Percentiles rank a stretch among this genome's conserved stretches.
Conservation (phyloP, 2,888 invertebrate species). For the Drosophila merina region DNA sequence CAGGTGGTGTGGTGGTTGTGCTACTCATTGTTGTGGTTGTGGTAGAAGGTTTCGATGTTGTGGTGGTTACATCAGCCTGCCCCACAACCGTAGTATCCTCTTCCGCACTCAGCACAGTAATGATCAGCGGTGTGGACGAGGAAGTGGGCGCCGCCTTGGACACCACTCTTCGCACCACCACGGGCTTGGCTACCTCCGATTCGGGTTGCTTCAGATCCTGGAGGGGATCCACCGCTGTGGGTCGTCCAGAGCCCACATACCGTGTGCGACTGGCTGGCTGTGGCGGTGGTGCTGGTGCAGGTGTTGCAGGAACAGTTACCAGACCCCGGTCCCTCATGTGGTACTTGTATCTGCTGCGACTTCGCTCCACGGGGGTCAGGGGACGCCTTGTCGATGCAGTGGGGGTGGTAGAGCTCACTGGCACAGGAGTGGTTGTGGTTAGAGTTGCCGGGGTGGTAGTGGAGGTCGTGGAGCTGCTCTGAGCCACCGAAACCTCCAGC, state of each 20-base stretch:
- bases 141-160: conserved; percentile 35
- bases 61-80: conserved; percentile 30
- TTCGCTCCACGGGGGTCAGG: conserved; percentile 72
- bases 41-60: conserved; percentile 25
- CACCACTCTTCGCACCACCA: conserved; percentile 44
- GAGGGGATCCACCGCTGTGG: conserved; percentile 51
- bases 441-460: conserved; percentile 9
- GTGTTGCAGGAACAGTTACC: conserved; percentile 26
- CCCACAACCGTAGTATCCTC: conserved; percentile 62
- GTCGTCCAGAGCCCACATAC: conserved; percentile 69
- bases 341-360: conserved; percentile 77
- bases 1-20: conserved; percentile 21
- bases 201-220: conserved; percentile 34
- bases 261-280: conserved; percentile 54
- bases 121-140: conserved; percentile 79
- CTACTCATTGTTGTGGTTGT: conserved; percentile 17
- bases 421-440: conserved; percentile 44
- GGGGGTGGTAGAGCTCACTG: conserved; percentile 49
- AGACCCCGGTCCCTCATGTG: conserved; percentile 71
- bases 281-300: conserved; percentile 32
- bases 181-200: conserved; percentile 40
- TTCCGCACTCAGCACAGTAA: conserved; percentile 80
- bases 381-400: conserved; percentile 64
- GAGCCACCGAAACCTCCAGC: conserved; percentile 87
- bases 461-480: conserved; percentile 52